phyloP scores from a whole-genome alignment of 2,113 vertebrate genomes.

The Mesitornis unicolor region DNA sequence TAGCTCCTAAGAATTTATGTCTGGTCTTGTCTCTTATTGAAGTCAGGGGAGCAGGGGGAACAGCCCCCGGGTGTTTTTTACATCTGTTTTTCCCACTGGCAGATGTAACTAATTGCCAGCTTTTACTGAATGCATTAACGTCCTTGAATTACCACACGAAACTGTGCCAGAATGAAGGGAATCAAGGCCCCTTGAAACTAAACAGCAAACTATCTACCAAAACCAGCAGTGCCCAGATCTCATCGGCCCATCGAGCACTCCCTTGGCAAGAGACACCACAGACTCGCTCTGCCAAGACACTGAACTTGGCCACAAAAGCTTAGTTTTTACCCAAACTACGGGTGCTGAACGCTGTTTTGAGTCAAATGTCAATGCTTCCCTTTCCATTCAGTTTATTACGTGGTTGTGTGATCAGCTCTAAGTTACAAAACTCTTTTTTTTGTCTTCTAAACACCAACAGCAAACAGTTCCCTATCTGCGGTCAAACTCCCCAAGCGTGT shows the following conservation, averaged over 20 bases:
- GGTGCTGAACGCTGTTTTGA: not conserved
- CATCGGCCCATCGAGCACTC: too few relatives aligned
- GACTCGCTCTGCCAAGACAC: not conserved
- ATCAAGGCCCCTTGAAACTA: not conserved
- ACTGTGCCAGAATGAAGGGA: not conserved
- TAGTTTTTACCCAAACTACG: not conserved
- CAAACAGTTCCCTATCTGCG: not conserved
- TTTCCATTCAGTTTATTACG: not conserved
- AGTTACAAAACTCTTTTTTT: not conserved
- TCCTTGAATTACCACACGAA: not conserved
- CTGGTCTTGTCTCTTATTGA: not conserved
- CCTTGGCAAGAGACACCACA: not conserved
- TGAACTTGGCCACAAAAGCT: not conserved
- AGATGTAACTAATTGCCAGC: not conserved
- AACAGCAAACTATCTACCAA: not conserved
- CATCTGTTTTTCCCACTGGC: not conserved
- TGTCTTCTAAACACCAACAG: not conserved
- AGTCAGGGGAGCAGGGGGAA: not conserved
- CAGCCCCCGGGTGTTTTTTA: not conserved
- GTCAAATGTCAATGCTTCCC: not conserved
- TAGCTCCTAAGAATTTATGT: not conserved
- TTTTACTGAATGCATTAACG: not conserved
- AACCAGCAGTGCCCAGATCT: not conserved
- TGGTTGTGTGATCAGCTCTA: not conserved
- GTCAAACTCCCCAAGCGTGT: not conserved